Conservation (phyloP, 2,113 vertebrate genomes). For the Sturnus vulgaris region DNA sequence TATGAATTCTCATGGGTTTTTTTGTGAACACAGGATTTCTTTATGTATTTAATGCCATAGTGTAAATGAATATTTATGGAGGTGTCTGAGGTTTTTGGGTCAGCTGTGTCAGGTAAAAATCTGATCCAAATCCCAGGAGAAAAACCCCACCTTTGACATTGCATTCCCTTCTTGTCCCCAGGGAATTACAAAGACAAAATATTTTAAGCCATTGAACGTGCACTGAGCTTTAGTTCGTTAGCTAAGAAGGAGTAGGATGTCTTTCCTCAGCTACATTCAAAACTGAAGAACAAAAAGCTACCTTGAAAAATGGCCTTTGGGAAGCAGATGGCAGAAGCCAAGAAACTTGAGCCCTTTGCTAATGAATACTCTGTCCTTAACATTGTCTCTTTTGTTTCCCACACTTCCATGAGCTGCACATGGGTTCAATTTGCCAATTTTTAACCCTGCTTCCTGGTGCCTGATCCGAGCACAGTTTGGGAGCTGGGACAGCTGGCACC, state of each 20-base stretch:
- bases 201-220: background rate
- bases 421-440: constrained; percentile 7
- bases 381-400: constrained; percentile 62
- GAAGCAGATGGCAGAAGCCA: constrained; percentile 48
- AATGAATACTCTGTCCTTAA: constrained; percentile 54
- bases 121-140: background rate
- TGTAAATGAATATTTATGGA: background rate
- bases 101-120: background rate
- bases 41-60: background rate
- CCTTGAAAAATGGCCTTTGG: constrained; percentile 54
- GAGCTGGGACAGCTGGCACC: background rate
- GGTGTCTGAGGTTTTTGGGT: background rate
- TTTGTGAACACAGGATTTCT: background rate
- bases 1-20: background rate
- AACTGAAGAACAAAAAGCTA: constrained; percentile 51
- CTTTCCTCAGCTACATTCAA: constrained; percentile 5
- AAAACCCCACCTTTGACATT: background rate
- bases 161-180: background rate
- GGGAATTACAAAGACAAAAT: background rate
- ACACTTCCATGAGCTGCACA: constrained; percentile 30
- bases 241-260: background rate
- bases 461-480: background rate
- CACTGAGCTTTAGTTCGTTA: background rate
- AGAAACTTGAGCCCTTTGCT: constrained; percentile 54
- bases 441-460: constrained; percentile 28